Conservation (phyloP, 2,888 invertebrate genomes). For the Agrochola litura region DNA sequence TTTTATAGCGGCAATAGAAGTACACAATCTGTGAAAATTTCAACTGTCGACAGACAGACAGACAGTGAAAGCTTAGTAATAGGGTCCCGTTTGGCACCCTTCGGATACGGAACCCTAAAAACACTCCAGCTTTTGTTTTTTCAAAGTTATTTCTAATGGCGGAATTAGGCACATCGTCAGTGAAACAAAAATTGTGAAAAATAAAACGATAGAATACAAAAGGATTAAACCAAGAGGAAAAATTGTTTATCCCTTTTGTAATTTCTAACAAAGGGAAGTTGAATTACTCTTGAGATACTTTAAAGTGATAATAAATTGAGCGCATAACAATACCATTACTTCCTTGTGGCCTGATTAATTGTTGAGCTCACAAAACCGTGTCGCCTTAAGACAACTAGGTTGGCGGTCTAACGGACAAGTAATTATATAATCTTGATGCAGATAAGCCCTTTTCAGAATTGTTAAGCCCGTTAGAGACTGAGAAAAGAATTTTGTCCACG, state of each 20-base stretch:
- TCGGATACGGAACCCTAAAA: no score
- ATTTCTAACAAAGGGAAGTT: conserved; percentile 76
- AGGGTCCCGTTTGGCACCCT: no score
- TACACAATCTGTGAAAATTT: no score
- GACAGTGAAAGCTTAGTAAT: no score
- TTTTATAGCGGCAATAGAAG: no score
- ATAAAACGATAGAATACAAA: conserved; percentile 43
- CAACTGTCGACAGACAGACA: no score
- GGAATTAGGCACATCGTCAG: conserved; percentile 4
- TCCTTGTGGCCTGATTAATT: conserved; percentile 74
- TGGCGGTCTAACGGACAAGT: conserved; percentile 46
- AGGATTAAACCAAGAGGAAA: conserved; percentile 60
- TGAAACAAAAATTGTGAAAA: conserved; percentile 49
- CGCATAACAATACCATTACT: conserved; percentile 73
- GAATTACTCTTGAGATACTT: conserved; percentile 73
- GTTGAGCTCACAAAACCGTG: conserved; percentile 60
- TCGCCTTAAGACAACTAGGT: conserved; percentile 58
- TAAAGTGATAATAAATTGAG: conserved; percentile 78
- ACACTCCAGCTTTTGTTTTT: not conserved
- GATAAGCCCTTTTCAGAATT: conserved; percentile 57
- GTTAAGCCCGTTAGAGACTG: conserved; percentile 14
- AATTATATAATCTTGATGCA: conserved; percentile 62
- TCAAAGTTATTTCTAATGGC: not conserved
- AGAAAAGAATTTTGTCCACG: conserved; percentile 16
- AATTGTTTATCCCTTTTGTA: conserved; percentile 74